Evolutionary conservation across 2,888 invertebrate genomes (phyloP).

Genomic region (Mycogona germanica): DNA sequence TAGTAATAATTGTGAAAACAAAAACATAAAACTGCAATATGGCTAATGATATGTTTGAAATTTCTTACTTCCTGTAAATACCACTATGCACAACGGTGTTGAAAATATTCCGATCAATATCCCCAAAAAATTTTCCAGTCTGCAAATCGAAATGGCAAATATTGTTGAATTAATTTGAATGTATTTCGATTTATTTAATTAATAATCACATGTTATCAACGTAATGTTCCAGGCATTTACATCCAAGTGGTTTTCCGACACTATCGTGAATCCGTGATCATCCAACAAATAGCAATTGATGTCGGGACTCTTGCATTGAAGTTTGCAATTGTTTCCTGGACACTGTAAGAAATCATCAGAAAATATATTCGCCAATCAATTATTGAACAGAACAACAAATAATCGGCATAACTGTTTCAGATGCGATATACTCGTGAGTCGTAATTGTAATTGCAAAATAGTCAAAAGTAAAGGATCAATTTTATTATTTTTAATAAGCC

Average conservation of each 20-base stretch:
- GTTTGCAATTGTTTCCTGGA: background rate
- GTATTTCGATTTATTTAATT: background rate
- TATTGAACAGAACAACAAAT: background rate
- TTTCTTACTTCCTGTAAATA: slow-evolving; percentile 57
- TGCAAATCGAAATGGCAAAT: too few species aligned
- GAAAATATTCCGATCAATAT: slow-evolving; percentile 89
- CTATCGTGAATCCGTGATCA: slow-evolving; percentile 86
- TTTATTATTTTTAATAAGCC: too few species aligned
- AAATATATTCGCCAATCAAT: too few species aligned
- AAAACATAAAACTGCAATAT: background rate
- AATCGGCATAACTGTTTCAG: background rate
- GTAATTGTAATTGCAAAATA: too few species aligned
- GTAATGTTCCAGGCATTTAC: slow-evolving; percentile 25
- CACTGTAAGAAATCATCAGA: slow-evolving; percentile 31
- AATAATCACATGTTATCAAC: background rate
- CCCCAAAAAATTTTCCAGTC: slow-evolving; percentile 85
- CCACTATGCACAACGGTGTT: slow-evolving; percentile 76
- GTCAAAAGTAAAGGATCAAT: too few species aligned
- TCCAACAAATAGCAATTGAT: slow-evolving; percentile 87
- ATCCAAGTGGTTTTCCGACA: slow-evolving; percentile 72
- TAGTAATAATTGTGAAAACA: background rate
- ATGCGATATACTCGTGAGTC: too few species aligned
- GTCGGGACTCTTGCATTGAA: slow-evolving; percentile 8
- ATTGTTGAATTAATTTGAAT: background rate
- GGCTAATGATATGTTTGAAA: too few species aligned